Base-by-base conservation (phyloP, 2,113 vertebrate genomes). In the Protobothrops mucrosquamatus region DNA sequence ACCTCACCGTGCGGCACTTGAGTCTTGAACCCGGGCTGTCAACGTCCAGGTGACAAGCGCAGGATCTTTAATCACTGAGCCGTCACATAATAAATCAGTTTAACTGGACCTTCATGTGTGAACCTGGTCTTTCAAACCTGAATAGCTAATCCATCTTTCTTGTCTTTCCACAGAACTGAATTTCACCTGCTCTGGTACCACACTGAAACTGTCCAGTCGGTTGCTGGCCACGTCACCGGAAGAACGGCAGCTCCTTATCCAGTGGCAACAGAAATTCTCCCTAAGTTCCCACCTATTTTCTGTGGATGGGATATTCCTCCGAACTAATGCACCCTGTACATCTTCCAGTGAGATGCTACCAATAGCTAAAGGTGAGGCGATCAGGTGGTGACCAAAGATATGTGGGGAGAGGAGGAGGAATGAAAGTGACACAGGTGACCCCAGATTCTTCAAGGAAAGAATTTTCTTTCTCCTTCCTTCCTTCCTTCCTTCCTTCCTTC, bases 141-240 rank as follows among this genome's bases (percentile, higher is more conserved):
- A 22, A 6, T 39, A 18, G n/a, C 29, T 34, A 18, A 18, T 7
- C 6, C 34, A 8, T 39, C 0, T 0, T 51, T 86, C 14, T 52
- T 85, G n/a, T 85, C 94, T 94, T 88, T 92, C 85, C 0, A 0
- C 89, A 97, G 97, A 93, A 29, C 86, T 96, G 61, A 94, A 95
- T 81, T 57, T 95, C 85, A 95, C 43, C 0, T 96, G 94, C 6
- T 1, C 22, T 15, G 57, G 52, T 9, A 94, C 87, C 39, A 7
- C 90, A 18, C 26, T 96, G 91, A 89, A 92, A 34, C 59, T 96
- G 14, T 96, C 94, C 7, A 95, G 94, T 29, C 92, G 85, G 46
- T 14, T 95, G 22, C 91, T 87, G 93, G 91, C 93, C 91, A 43
- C 0, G 26, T 91, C 89, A 39, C 54, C 0, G 0, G 52, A 86